These are phyloP conservation scores for Physocephala rufipes DNA, from an alignment of 2,888 invertebrate species.

Conservation along the genomic window DNA sequence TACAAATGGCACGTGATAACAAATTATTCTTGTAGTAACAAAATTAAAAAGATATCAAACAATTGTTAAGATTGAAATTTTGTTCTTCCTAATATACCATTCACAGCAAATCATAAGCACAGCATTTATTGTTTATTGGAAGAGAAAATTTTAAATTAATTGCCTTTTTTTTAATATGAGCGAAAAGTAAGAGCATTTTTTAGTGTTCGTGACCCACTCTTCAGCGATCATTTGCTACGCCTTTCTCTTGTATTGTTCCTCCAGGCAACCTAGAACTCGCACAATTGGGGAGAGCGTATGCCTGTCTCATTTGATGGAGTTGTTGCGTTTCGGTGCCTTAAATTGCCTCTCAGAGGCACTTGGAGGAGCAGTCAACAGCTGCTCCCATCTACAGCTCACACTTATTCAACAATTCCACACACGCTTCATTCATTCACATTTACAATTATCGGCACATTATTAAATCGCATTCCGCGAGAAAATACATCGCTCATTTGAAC, in stretches of 20 bases:
- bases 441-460: background rate
- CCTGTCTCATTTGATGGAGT: background rate
- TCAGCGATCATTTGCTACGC: background rate
- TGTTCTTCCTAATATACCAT: no score
- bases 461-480: constrained; percentile 25
- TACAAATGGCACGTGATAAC: no score
- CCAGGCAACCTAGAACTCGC: background rate
- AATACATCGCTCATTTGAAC: constrained; percentile 26
- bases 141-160: no score
- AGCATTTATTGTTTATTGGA: no score
- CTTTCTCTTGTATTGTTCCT: background rate
- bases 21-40: no score
- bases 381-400: background rate
- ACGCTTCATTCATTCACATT: constrained; percentile 6
- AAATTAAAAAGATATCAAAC: no score
- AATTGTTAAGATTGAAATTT: no score
- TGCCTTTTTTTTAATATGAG: no score
- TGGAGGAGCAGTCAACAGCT: background rate
- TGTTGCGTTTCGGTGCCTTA: no score
- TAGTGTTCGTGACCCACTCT: constrained; percentile 23
- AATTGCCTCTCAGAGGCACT: constrained; percentile 23
- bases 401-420: background rate
- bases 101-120: no score
- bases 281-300: background rate
- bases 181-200: no score